phyloP scores from a whole-genome alignment of 2,797 vertebrate species.

The Eulemur coronatus region DNA sequence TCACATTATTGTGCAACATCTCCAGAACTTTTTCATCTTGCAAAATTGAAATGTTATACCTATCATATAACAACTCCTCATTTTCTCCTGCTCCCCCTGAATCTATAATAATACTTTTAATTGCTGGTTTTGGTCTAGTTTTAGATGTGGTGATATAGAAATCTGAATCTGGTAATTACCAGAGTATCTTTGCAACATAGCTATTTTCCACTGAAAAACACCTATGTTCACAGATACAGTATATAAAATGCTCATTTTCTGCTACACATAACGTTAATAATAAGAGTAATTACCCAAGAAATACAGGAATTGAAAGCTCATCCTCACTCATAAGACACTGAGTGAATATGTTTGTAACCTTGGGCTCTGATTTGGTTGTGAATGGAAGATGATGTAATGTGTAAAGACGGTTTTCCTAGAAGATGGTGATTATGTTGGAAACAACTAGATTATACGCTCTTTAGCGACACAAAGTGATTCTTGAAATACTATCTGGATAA shows the following conservation, averaged over 20 bases:
- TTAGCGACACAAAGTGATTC: neutral
- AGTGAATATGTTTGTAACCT: neutral
- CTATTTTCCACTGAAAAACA: constrained; percentile 26
- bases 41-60: neutral
- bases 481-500: constrained; percentile 55
- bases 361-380: neutral
- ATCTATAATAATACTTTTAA: constrained; percentile 4
- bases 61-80: neutral
- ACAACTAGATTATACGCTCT: neutral
- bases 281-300: constrained; percentile 38
- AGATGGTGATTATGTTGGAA: constrained; percentile 19
- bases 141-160: neutral
- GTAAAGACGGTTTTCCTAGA: constrained; percentile 35
- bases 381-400: neutral
- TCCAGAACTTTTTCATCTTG: neutral
- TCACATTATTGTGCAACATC: neutral
- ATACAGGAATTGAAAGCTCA: neutral
- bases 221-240: neutral
- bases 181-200: constrained; percentile 18
- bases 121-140: constrained; percentile 11
- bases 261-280: constrained; percentile 24
- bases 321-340: neutral
- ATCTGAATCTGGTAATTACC: neutral
- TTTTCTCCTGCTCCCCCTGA: neutral
- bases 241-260: constrained; percentile 54